Base-by-base conservation (phyloP, 2,113 vertebrate genomes). In the Catharus minimus region DNA sequence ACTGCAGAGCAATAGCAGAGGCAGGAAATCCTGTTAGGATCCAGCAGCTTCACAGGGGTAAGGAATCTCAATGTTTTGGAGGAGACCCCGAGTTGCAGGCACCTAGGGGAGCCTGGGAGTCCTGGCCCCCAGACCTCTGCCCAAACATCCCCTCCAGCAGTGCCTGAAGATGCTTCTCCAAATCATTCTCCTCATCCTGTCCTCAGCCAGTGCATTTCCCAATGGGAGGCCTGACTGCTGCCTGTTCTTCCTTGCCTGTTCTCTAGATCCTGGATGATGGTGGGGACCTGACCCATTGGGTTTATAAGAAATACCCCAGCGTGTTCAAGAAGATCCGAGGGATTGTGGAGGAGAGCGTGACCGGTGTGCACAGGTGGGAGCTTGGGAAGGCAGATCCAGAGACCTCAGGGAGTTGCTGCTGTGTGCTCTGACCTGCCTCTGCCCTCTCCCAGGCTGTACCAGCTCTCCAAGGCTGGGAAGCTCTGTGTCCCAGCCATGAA, bases 401-500 rank as follows among this genome's bases (percentile, higher is more conserved):
- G 7, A 27, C 14, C 4, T 2, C 20, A 30, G 69, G 62, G 52
- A 24, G 19, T 11, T 30, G 56, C 83, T 77, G 47, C 68, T 81
- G 26, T 32, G 28, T 86, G 71, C 79, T 79, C 94, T 96, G 93
- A 87, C 89, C 82, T 79, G 55, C 77, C 74, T 60, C 33, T 91
- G 39, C 47, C 56, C 68, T 84, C 79, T 92, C 90, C 79, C 97
- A 99, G 99, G 96, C 97, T 99, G 30, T 99, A 99, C 97, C 99
- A 99, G 96, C 97, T 99, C 84, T 99, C 99, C 86, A 99, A 99
- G 96, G 99, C 99, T 10, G 99, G 99, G 43, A 99, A 99, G 96
- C 97, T 99, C 58, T 99, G 99, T 56, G 99, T 99, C 72, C 99
- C 99, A 30, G 99, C 99, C 61, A 99, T 99, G 99, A 99, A 99